A percentile compares a stretch with the other conserved stretches of the same genome.
phyloP scores from a whole-genome alignment of 2,113 vertebrate species.

The Rhegmatorhina hoffmannsi region DNA sequence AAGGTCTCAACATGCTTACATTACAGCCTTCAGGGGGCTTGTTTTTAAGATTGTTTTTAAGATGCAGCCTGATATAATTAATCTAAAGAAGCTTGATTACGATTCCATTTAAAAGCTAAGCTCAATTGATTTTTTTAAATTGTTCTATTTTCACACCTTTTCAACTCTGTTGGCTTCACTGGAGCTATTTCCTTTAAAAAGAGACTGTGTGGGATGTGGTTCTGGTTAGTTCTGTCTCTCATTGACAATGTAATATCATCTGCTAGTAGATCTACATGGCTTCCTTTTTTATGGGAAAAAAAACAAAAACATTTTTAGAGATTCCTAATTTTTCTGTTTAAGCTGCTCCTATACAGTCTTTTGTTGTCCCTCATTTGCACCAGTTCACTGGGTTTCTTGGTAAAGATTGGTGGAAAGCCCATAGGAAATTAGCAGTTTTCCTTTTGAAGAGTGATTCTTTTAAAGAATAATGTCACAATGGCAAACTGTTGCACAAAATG shows the following conservation, averaged over 20 bases:
- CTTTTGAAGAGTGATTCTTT: background rate
- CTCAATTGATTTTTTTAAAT: background rate
- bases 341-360: background rate
- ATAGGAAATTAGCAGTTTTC: background rate
- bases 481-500: background rate
- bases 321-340: background rate
- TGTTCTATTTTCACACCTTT: background rate
- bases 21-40: background rate
- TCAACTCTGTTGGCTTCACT: background rate
- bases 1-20: background rate
- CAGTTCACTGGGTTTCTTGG: background rate
- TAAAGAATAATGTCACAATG: background rate
- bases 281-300: background rate
- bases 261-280: background rate
- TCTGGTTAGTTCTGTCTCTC: background rate
- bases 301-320: background rate
- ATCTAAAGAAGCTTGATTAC: background rate
- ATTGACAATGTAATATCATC: background rate
- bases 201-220: background rate
- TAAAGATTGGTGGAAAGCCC: background rate
- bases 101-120: background rate
- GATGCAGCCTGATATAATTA: background rate
- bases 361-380: background rate
- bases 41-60: background rate
- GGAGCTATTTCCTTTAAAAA: background rate